Evolutionary conservation across 2,797 vertebrate genomes (phyloP).

Genomic region (Graptemys geographica): DNA sequence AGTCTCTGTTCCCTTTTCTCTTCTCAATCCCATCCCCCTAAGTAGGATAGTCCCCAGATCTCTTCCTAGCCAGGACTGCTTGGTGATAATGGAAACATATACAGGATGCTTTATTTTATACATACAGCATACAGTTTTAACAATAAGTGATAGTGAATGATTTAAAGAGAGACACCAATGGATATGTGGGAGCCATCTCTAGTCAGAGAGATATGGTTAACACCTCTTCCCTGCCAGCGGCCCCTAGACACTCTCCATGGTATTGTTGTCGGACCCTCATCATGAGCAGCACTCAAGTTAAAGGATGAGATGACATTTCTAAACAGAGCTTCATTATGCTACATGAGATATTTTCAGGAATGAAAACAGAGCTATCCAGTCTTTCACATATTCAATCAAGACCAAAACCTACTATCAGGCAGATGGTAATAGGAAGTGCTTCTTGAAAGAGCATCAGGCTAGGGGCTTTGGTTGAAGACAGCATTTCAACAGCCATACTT

Average conservation of each 20-base stretch:
- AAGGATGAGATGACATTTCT: neutral
- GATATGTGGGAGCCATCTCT: neutral
- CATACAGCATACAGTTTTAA: neutral
- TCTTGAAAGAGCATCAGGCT: neutral
- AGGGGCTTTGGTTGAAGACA: neutral
- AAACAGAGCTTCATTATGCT: neutral
- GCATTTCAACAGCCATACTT: slow-evolving; percentile 5
- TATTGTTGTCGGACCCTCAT: neutral
- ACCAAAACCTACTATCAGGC: neutral
- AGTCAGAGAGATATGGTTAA: neutral
- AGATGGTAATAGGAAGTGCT: neutral
- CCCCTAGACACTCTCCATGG: neutral
- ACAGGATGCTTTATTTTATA: neutral
- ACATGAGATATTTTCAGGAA: neutral
- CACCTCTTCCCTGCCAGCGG: neutral
- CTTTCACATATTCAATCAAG: neutral
- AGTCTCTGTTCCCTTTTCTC: neutral
- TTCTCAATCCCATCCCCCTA: neutral
- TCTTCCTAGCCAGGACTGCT: neutral
- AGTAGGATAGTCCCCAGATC: neutral
- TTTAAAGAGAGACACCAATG: neutral
- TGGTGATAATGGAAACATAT: neutral
- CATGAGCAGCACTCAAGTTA: neutral
- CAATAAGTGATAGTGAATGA: neutral
- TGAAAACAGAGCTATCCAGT: neutral